Base-by-base conservation (phyloP, 1,140 invertebrate genomes). In the Atta colombica region DNA sequence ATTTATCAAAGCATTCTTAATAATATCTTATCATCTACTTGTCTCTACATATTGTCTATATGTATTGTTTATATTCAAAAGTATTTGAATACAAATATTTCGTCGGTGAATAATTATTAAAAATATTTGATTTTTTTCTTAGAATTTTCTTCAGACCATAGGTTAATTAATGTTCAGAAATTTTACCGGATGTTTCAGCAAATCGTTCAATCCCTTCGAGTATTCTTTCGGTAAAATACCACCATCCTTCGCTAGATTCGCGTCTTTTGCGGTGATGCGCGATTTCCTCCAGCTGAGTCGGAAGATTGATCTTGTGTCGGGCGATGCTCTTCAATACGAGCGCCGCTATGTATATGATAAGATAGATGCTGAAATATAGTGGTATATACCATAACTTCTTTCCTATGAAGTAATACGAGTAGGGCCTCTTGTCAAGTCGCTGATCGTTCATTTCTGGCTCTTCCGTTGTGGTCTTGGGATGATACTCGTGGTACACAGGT, bases 301-400 rank as follows among this genome's bases (percentile, higher is more conserved):
- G 96, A 49, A 96, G 95, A 69, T 94, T 93, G 63, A 97, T 96
- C 95, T 98, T 98, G 92, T 98, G 97, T 75, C 97, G 96, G 14
- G 97, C 96, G 63, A 98, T 96, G 8, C 97, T 97, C 93, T 98
- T 98, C 2, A 98, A 95, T 68, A 98, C 97, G 10, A 98, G 95
- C 58, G 97, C 97, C 3, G 97, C 96, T 2, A 98, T 97, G 89
- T 98, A 98, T 82, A 98, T 96, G 82, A 97, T 97, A 91, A 98
- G 98, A 90, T 97, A 98, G n/a, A 98, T 97, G 84, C 97, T 98
- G 91, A 98, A 98, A 92, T 98, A 98, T 16, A 98, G 92, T 0
- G 98, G 98, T 63, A 98, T 95, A 90, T 98, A 98, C 96, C 97
- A 98, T 3, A 98, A 95, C 91, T 98, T 98, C 85, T 97, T 96